Base-by-base conservation (phyloP, 2,113 vertebrate genomes). In the Limnothrissa miodon region DNA sequence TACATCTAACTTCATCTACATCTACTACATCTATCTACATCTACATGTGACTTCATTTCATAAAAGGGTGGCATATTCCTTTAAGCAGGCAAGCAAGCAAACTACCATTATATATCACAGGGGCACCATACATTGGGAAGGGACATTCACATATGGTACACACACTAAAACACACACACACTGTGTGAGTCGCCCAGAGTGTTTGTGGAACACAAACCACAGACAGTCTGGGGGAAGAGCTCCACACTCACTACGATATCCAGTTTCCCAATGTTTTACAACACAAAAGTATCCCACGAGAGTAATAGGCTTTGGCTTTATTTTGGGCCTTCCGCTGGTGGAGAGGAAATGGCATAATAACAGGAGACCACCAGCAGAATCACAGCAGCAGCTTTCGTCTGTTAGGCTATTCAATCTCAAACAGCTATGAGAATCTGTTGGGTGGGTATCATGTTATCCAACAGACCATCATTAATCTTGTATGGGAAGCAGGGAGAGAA, bases 261-360 rank as follows among this genome's bases (percentile, higher is more conserved):
- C 89, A 90, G 89, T 91, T 92, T 92, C 78, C 90, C 89, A 92
- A 84, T 90, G 85, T 89, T 89, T 89, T 82, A 66, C n/a, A 82
- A 90, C 92, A 93, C 93, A 93, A 93, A 93, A 89, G 36, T 83
- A 84, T 85, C 92, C 90, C 91, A 36, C 78, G 91, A 94, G 92
- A 92, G 91, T 85, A 91, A 89, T 91, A 91, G 89, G 92, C 91
- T 93, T 92, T 88, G 89, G 83, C 81, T 82, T 91, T 94, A 94
- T 95, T 94, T 93, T 48, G 25, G 93, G 90, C 91, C 88, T 93
- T 93, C 90, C 88, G 88, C 89, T 94, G 86, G 88, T 62, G 45
- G 85, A 80, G 87, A 92, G 91, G 91, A 94, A 93, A 93, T 91
- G 89, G 87, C 93, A 94, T 92, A 94, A 93, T 92, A 93, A 92